A percentile compares a stretch with the other conserved stretches of the same genome.
Conservation (phyloP, 2,113 vertebrate species). For the Gorsachius goisagi region DNA sequence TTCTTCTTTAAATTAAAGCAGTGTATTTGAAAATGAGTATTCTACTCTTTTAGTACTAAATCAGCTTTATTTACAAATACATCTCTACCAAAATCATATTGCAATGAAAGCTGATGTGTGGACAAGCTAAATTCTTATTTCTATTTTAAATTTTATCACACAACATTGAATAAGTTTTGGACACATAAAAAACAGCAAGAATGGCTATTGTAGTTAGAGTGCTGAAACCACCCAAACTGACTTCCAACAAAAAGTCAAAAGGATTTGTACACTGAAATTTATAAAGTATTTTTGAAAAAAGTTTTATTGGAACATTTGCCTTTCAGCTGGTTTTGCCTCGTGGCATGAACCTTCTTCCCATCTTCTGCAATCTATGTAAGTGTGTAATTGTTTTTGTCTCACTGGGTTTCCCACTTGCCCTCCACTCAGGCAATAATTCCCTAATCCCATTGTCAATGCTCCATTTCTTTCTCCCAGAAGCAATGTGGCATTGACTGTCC, state of each 20-base stretch:
- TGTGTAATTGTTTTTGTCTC: neutral
- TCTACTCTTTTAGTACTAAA: conserved; percentile 13
- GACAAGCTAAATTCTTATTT: conserved; percentile 16
- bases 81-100: conserved; percentile 24
- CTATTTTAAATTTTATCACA: neutral
- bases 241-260: conserved; percentile 10
- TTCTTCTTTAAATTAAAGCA: conserved; percentile 51
- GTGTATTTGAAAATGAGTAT: neutral
- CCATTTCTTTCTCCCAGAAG: neutral
- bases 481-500: neutral
- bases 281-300: neutral
- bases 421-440: neutral
- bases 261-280: neutral
- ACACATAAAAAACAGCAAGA: neutral
- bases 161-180: neutral
- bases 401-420: neutral
- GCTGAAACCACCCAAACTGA: neutral
- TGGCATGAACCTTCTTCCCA: neutral
- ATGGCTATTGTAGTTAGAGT: neutral
- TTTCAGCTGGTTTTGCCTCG: neutral
- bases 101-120: conserved; percentile 40
- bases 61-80: conserved; percentile 42
- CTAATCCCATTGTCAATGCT: neutral
- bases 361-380: neutral
- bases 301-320: neutral